Percentiles rank a stretch among this genome's conserved stretches.
phyloP scores from a whole-genome alignment of 2,113 vertebrate species.

The Ictalurus furcatus region DNA sequence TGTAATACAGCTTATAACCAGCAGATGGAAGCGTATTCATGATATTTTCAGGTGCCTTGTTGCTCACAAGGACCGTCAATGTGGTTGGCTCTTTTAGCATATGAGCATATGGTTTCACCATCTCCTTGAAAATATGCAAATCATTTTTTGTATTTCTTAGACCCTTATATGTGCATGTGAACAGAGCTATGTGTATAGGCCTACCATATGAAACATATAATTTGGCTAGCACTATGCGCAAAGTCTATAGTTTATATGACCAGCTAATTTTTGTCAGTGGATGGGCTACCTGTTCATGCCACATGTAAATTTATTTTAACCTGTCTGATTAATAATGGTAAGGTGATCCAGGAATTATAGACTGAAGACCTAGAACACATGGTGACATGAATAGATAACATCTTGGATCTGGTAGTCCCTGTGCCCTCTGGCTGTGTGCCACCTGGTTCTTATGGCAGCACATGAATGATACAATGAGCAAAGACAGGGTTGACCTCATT shows the following conservation, averaged over 20 bases:
- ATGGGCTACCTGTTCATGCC: not conserved
- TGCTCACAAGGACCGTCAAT: not conserved
- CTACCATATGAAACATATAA: not conserved
- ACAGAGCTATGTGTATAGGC: not conserved
- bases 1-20: slow-evolving; percentile 27
- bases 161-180: not conserved
- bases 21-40: slow-evolving; percentile 4
- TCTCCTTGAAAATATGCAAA: not conserved
- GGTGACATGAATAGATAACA: not conserved
- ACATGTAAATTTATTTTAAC: not conserved
- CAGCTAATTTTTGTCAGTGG: not conserved
- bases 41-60: not conserved
- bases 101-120: not conserved
- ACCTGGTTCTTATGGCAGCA: slow-evolving; percentile 39
- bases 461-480: slow-evolving; percentile 43
- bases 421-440: slow-evolving; percentile 23
- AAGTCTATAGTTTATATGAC: not conserved
- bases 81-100: not conserved
- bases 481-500: slow-evolving; percentile 8
- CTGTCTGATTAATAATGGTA: slow-evolving; percentile 2
- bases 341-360: slow-evolving; percentile 15
- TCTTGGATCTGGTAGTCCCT: slow-evolving; percentile 24
- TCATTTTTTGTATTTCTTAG: not conserved
- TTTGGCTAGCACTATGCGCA: not conserved
- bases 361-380: slow-evolving; percentile 12